Conservation (phyloP, 2,113 vertebrate genomes). For the Anolis sagrei region DNA sequence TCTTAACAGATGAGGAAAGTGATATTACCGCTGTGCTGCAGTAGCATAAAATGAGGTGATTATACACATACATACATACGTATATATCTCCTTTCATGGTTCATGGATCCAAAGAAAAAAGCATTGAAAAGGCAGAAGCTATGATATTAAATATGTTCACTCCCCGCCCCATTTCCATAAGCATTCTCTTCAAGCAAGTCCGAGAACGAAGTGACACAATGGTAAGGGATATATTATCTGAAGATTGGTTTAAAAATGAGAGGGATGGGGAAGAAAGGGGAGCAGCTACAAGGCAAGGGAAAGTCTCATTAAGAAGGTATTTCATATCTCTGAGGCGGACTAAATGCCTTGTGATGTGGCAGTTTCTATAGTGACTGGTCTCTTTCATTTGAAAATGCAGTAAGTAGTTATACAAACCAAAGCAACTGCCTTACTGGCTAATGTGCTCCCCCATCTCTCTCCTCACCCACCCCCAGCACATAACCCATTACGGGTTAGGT, state of each 20-base stretch:
- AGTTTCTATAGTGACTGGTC: constrained; percentile 75
- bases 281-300: neutral
- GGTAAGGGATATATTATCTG: neutral
- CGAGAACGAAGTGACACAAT: constrained; percentile 19
- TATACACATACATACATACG: neutral
- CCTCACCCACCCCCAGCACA: neutral
- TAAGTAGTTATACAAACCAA: constrained; percentile 58
- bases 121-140: neutral
- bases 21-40: neutral
- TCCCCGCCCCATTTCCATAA: neutral
- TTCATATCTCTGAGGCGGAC: constrained; percentile 29
- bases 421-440: constrained; percentile 40
- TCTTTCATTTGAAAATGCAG: constrained; percentile 53
- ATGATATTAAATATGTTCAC: neutral
- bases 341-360: constrained; percentile 39
- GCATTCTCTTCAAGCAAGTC: constrained; percentile 3
- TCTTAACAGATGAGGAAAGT: neutral
- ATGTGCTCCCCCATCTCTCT: neutral
- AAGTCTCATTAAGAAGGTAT: constrained; percentile 41
- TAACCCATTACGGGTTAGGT: constrained; percentile 37
- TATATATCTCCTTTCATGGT: neutral
- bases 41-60: neutral
- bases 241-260: constrained; percentile 5
- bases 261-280: neutral
- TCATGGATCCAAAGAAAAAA: neutral